phyloP scores from a whole-genome alignment of 2,113 vertebrate species.

The Chionodraco myersi region DNA sequence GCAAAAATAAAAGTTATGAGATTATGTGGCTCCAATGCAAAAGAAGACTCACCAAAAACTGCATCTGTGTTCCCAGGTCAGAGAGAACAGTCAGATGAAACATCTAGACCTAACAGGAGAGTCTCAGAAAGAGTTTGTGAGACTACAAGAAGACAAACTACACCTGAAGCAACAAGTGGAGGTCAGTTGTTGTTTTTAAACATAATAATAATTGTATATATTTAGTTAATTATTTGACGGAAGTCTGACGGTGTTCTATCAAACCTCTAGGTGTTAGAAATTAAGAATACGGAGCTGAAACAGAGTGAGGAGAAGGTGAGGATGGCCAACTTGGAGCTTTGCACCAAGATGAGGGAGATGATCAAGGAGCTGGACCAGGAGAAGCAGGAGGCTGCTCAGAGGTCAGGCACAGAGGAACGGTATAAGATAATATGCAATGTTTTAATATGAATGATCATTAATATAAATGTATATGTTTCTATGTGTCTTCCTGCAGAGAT shows the following conservation, averaged over 20 bases:
- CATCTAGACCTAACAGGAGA: conserved; percentile 60
- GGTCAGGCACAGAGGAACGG: conserved; percentile 74
- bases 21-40: neutral
- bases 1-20: neutral
- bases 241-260: neutral
- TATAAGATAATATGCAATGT: neutral
- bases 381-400: conserved; percentile 90
- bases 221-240: neutral
- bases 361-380: conserved; percentile 94
- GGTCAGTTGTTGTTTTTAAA: conserved; percentile 76
- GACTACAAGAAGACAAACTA: conserved; percentile 84
- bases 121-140: conserved; percentile 82
- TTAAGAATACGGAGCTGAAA: conserved; percentile 85
- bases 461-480: neutral
- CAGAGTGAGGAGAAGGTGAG: conserved; percentile 89
- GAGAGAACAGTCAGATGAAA: conserved; percentile 73
- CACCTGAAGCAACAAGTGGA: conserved; percentile 85
- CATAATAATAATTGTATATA: neutral
- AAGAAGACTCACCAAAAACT: neutral
- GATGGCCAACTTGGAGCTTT: conserved; percentile 90
- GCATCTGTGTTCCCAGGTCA: conserved; percentile 73
- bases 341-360: conserved; percentile 96
- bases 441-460: neutral
- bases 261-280: conserved; percentile 77
- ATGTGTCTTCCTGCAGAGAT: conserved; percentile 79